phyloP scores from a whole-genome alignment of 2,888 invertebrate genomes.

The Marasmarcha lunaedactyla region DNA sequence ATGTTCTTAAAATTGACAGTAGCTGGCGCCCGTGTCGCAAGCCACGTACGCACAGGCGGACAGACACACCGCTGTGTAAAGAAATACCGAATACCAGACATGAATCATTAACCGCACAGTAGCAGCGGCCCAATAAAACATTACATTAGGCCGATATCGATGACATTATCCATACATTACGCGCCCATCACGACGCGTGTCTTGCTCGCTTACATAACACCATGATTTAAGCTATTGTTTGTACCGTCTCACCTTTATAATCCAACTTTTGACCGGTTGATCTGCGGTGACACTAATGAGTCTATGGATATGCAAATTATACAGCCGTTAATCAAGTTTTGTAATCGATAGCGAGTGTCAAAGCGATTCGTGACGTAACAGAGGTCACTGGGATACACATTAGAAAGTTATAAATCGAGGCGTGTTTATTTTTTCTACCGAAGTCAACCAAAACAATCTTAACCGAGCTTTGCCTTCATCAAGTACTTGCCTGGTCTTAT shows the following conservation, averaged over 20 bases:
- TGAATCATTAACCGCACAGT: slow-evolving; percentile 7
- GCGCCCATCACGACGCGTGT: no score
- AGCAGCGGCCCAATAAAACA: background rate
- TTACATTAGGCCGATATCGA: slow-evolving; percentile 6
- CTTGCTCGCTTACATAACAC: no score
- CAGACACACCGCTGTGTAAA: slow-evolving; percentile 11
- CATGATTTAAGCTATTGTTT: no score
- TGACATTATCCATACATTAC: slow-evolving; percentile 9
- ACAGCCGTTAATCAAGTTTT: slow-evolving; percentile 20
- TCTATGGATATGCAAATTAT: no score
- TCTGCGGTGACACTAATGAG: slow-evolving; percentile 6
- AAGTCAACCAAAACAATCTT: slow-evolving; percentile 31
- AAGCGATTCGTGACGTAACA: slow-evolving; percentile 25
- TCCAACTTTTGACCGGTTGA: slow-evolving; percentile 1
- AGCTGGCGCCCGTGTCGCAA: slow-evolving; percentile 28
- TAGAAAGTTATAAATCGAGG: no score
- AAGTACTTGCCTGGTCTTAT: slow-evolving; percentile 13
- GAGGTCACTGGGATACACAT: slow-evolving; percentile 7
- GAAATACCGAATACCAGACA: slow-evolving; percentile 1
- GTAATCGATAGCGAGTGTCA: slow-evolving; percentile 34
- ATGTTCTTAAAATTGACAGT: slow-evolving; percentile 31
- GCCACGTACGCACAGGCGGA: slow-evolving; percentile 26
- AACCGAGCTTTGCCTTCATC: slow-evolving; percentile 12
- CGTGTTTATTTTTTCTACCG: no score
- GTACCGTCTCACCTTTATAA: no score